Conservation (phyloP, 1,140 invertebrate genomes). For the Vanessa tameamea region DNA sequence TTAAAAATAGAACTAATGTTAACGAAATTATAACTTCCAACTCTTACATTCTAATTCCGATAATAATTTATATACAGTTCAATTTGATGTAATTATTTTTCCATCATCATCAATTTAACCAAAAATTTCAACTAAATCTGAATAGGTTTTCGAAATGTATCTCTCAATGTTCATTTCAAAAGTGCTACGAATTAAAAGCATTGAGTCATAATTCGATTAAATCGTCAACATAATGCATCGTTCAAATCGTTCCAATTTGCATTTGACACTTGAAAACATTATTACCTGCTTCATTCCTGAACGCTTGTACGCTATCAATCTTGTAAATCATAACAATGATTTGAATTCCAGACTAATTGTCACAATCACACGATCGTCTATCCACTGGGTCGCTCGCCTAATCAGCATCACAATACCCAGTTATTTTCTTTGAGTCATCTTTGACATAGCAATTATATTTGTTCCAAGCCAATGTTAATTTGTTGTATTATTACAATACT, state of each 20-base stretch:
- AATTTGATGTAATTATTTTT: background rate
- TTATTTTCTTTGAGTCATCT: slow-evolving; percentile 36
- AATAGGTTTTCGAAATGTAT: background rate
- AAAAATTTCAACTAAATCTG: background rate
- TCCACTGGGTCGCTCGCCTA: slow-evolving; percentile 36
- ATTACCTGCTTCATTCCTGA: background rate
- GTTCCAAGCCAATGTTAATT: slow-evolving; percentile 46
- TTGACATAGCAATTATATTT: slow-evolving; percentile 45
- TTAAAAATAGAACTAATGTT: too few relatives aligned
- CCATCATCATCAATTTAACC: background rate
- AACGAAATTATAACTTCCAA: too few relatives aligned
- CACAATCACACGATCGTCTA: background rate
- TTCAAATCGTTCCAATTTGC: background rate
- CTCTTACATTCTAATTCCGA: too few relatives aligned
- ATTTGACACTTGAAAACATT: too few relatives aligned
- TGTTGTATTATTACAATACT: slow-evolving; percentile 40
- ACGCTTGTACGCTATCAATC: background rate
- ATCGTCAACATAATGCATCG: slow-evolving; percentile 21
- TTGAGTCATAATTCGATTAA: slow-evolving; percentile 36
- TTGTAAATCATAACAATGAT: too few relatives aligned
- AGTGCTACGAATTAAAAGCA: background rate
- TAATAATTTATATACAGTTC: too few relatives aligned
- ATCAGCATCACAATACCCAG: slow-evolving; percentile 53
- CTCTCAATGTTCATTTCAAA: background rate
- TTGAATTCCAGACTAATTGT: too few relatives aligned